Evolutionary conservation across 37 sponge, comb jelly and placozoan species (phyloP), one percentile per base, ranked within the genome.

Genomic region (Spongilla lacustris): DNA sequence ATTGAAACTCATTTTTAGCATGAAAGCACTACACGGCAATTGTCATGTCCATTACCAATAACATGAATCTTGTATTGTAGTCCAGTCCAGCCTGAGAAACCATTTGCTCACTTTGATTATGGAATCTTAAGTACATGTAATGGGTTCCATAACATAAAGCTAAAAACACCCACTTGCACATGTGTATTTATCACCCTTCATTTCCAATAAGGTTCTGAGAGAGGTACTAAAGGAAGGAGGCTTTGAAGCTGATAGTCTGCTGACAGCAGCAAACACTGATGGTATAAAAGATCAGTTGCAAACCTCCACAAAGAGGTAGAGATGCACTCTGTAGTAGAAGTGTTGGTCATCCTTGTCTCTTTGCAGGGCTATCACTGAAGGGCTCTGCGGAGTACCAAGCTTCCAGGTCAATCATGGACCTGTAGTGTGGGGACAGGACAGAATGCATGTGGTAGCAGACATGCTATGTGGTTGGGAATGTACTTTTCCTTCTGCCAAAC

Each of bases 351-450:
- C 25, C 11, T 78, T 68, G 41, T 58, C 48, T 71, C 80, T 24
- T 17, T 85, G 66, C 74, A 95, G 98, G 70, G 98, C 96, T 73
- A 77, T 95, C 0, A 80, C 73, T 10, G 82, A 73, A 34, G 98
- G 98, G 2, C 50, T 88, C 26, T 95, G 91, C 87, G 98, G 98
- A 24, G 94, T 91, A 0, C 98, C 98, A 2, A 85, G 77, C 21
- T 97, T 93, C 82, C 92, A 91, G 69, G 96, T 97, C 30, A 91
- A 97, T 50, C 83, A 83, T n/a, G 90, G 94, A 22, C 69, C 66
- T 36, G 85, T 96, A 21, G 49, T 93, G 11, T 97, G 92, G 92
- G 98, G 98, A 0, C 98, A 97, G 36, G 98, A 97, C 75, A 82
- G 86, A 30, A 81, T 95, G 66, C 88, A 93, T 91, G 85, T 95